Evolutionary conservation across 2,113 vertebrate genomes (phyloP), one percentile per base, ranked within the genome.

Genomic region (Murina feae): DNA sequence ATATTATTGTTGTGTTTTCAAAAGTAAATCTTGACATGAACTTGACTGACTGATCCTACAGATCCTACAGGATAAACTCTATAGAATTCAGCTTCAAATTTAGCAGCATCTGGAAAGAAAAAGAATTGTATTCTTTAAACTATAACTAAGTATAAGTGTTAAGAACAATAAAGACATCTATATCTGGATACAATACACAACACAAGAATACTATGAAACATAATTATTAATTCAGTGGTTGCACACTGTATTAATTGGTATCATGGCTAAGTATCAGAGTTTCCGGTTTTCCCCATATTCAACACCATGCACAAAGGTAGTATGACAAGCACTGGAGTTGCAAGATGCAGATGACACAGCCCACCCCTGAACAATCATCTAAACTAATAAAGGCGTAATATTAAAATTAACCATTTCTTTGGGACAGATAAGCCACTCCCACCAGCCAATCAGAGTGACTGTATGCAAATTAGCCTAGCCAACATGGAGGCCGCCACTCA

Each of bases 1-100:
- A 97, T 99, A 99, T 92, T 99, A 98, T 96, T 99, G 98, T 16
- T 49, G 47, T 49, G 98, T 98, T 96, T 96, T 98, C 96, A 90
- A 97, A 58, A 99, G 76, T 1, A 98, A 97, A 96, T 99, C 98
- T 95, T 98, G 97, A 82, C 98, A 98, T 81, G 30, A 47, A n/a
- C 93, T 94, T 51, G 98, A 98, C n/a, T 95, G 96, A 10, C 97
- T 98, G 80, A 82, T 88, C 98, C 98, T 35, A 98, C 93, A 0
- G 98, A 98, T 49, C 14, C 49, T 16, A 49, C 49, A 16, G 49
- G 49, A 66, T 98, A 98, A 96, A 98, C 49, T 42, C 98, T 98
- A 32, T 95, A 89, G 23, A 97, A 98, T 35, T 87, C 97, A 63
- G 25, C 47, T 49, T 75, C 44, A 75, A 49, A 42, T 75, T 32